phyloP scores from a whole-genome alignment of 2,888 invertebrate genomes.

The Flexamia atlantica region DNA sequence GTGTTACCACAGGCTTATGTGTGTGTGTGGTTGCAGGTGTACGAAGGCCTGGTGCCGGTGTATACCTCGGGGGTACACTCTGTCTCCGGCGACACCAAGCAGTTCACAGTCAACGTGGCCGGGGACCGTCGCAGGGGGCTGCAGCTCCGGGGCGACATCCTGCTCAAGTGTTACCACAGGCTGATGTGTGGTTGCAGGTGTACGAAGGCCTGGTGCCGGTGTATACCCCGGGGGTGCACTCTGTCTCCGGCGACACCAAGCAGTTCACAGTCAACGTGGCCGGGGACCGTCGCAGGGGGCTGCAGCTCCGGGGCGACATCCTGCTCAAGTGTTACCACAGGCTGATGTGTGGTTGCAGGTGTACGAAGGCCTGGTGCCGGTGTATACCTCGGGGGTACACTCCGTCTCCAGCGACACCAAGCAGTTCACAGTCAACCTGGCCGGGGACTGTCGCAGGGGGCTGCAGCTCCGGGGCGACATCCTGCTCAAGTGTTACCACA shows the following conservation, averaged over 20 bases:
- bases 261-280: conserved; percentile 85
- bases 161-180: conserved; percentile 90
- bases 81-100: conserved; percentile 81
- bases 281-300: conserved; percentile 79
- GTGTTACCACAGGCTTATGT: conserved; percentile 84
- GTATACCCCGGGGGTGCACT: conserved; percentile 90
- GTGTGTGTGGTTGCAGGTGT: no score
- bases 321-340: conserved; percentile 90
- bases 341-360: conserved; percentile 74
- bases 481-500: conserved; percentile 90
- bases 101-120: conserved; percentile 84
- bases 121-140: conserved; percentile 81
- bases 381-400: conserved; percentile 91
- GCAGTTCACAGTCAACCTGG: conserved; percentile 84
- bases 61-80: conserved; percentile 91
- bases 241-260: conserved; percentile 81
- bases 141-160: conserved; percentile 91
- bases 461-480: conserved; percentile 93
- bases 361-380: conserved; percentile 93
- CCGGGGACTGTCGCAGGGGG: conserved; percentile 79
- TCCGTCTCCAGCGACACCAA: conserved; percentile 81
- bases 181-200: conserved; percentile 77
- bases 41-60: conserved; percentile 93
- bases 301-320: conserved; percentile 92
- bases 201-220: conserved; percentile 95